phyloP scores from a whole-genome alignment of 1,140 invertebrate species.

The Pollicipes pollicipes region DNA sequence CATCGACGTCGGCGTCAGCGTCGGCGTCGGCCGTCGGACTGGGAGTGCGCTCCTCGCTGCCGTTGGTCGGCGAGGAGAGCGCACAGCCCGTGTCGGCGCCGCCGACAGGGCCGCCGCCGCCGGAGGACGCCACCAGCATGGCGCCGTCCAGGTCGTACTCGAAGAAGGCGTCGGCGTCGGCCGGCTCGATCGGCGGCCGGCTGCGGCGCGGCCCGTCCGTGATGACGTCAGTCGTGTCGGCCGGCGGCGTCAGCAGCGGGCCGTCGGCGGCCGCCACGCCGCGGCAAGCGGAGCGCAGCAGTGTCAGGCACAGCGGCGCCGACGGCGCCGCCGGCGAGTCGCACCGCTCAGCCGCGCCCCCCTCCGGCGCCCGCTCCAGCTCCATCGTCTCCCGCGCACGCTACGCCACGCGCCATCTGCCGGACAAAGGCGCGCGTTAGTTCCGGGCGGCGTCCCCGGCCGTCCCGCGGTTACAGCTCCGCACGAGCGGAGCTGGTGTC shows the following conservation, averaged over 20 bases:
- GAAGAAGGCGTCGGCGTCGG: neutral
- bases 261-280: neutral
- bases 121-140: too few species aligned
- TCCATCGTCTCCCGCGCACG: too few species aligned
- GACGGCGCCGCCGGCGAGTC: too few species aligned
- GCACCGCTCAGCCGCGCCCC: too few species aligned
- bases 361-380: too few species aligned
- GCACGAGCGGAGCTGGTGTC: too few species aligned
- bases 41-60: neutral
- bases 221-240: neutral
- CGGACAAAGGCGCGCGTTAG: too few species aligned
- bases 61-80: neutral
- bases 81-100: neutral
- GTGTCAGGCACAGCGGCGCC: neutral
- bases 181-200: neutral
- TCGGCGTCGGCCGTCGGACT: neutral
- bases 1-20: too few species aligned
- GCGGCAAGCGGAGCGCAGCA: neutral
- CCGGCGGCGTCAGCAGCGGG: too few species aligned
- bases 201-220: neutral
- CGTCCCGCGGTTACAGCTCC: too few species aligned
- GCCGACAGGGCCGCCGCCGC: too few species aligned
- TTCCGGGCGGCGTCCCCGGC: too few species aligned
- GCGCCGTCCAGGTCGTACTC: neutral
- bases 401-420: neutral